Evolutionary conservation across 2,888 invertebrate species (phyloP).

Genomic region (Limnephilus auricula): DNA sequence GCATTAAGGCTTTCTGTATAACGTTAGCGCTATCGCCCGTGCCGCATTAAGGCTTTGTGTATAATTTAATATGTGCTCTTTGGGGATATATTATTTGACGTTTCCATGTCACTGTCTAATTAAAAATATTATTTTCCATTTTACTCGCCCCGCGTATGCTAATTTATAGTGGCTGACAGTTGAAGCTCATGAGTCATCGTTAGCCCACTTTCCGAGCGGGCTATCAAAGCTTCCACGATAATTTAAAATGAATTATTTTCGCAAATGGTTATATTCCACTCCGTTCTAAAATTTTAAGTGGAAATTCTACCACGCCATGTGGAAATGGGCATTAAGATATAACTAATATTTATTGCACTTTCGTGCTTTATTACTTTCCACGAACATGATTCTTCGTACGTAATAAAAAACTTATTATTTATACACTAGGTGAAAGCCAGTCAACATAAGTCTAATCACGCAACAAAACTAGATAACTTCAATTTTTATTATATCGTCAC

Average conservation of each 20-base stretch:
- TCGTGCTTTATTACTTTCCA: conserved; percentile 32
- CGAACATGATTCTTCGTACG: background rate
- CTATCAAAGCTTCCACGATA: conserved; percentile 32
- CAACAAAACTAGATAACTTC: background rate
- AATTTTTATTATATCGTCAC: too few relatives aligned
- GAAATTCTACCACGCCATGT: conserved; percentile 26
- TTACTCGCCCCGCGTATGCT: conserved; percentile 41
- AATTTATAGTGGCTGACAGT: conserved; percentile 51
- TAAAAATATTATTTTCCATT: conserved; percentile 50
- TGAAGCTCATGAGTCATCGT: conserved; percentile 34
- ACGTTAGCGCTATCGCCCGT: background rate
- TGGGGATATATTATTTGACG: conserved; percentile 36
- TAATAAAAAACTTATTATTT: background rate
- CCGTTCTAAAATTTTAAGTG: conserved; percentile 30
- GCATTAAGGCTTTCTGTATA: background rate
- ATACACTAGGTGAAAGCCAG: background rate
- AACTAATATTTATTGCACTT: conserved; percentile 35
- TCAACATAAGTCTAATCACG: background rate
- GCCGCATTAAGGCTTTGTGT: background rate
- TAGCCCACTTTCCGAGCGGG: conserved; percentile 50
- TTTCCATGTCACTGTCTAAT: conserved; percentile 50
- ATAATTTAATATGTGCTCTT: conserved; percentile 16
- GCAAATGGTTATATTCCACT: conserved; percentile 50
- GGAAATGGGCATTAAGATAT: conserved; percentile 43
- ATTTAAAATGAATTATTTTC: conserved; percentile 49